Base-by-base conservation (phyloP, 1,140 invertebrate species). In the Drosophila kurseongensis region DNA sequence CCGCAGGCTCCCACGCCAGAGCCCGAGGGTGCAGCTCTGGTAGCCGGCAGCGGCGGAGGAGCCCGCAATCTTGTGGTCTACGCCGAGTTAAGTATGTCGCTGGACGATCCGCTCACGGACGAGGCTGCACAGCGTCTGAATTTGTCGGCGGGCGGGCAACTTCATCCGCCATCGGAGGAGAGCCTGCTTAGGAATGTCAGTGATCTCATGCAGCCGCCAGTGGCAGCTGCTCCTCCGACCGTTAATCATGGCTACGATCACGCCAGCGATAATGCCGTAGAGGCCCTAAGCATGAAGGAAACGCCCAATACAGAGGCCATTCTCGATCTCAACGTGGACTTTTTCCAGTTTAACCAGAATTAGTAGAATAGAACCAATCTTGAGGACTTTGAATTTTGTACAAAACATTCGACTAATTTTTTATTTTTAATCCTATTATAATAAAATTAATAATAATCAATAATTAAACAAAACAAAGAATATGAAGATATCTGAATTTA, bases 201-300 rank as follows among this genome's bases (percentile, higher is more conserved):
- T 14, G 91, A 92, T 69, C 69, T 92, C 1, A 88, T 91, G 75
- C 89, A 89, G 42, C 89, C 89, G 0, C 81, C 90, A 0, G 68
- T 90, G 12, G 66, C 80, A n/a, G 68, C 79, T 13, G 67, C 80
- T 5, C 58, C 68, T 23, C 48, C 76, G 14, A 66, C 73, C 7
- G 59, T 83, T 2, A 67, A 67, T 10, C 78, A 88, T 63, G 80
- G 91, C 18, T 92, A 92, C 10, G 91, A 91, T 74, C 91, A 92
- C 76, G 91, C 75, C 29, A 92, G 91, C 50, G 91, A 92, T 29
- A 92, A 92, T 74, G 91, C 91, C 12, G 91, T 92, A 14, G 91
- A 92, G 69, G 91, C 91, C 10, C 55, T 92, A 4, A 86, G 48
- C 51, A 92, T 92, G 80, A 88, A 88, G 47, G 85, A 91, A 35